Evolutionary conservation across 2,888 invertebrate species (phyloP).

Genomic region (Andrena camellia): DNA sequence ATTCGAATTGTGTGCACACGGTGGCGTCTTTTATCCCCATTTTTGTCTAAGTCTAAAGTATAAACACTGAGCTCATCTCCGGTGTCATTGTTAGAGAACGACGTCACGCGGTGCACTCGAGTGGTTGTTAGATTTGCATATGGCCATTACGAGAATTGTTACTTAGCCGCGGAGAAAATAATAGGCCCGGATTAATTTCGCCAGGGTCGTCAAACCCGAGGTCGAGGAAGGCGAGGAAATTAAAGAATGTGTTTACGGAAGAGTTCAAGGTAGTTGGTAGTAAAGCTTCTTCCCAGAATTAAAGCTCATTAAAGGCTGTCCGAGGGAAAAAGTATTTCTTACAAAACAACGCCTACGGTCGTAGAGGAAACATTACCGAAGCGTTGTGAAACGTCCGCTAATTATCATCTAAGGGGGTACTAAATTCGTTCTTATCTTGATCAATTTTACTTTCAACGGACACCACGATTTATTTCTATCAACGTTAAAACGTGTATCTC

Average conservation of each 20-base stretch:
- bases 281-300: not conserved
- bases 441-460: not conserved
- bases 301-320: not conserved
- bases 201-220: not conserved
- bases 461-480: not conserved
- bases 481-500: not conserved
- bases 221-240: not conserved
- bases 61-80: not conserved
- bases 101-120: not conserved
- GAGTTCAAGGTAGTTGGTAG: constrained; percentile 18
- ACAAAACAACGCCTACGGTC: not conserved
- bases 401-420: not conserved
- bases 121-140: not conserved
- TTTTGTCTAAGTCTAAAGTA: not conserved
- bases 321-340: not conserved
- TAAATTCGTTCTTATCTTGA: constrained; percentile 1
- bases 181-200: not conserved
- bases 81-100: not conserved
- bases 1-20: not conserved
- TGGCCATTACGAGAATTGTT: not conserved
- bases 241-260: not conserved
- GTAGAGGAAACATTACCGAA: not conserved
- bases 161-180: not conserved
- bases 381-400: not conserved
- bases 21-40: not conserved